Evolutionary conservation across 2,888 invertebrate genomes (phyloP).

Genomic region (Diarsia dahlii): DNA sequence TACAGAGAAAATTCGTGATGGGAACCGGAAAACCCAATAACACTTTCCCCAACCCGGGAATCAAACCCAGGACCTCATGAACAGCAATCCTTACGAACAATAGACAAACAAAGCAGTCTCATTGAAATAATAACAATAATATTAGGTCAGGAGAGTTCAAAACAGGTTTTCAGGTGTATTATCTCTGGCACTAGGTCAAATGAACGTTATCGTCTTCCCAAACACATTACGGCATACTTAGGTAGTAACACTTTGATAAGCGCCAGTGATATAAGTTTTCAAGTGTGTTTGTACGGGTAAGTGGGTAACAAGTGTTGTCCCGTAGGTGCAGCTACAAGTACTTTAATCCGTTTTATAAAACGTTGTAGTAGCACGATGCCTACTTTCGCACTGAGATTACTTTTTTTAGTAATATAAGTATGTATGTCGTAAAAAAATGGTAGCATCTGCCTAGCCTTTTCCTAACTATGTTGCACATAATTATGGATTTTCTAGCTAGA

Average conservation of each 20-base stretch:
- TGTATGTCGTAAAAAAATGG: too few species aligned
- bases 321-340: slow-evolving; percentile 2
- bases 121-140: slow-evolving; percentile 24
- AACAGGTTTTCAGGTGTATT: background rate
- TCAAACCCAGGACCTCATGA: too few species aligned
- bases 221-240: slow-evolving; percentile 19
- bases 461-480: too few species aligned
- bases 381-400: background rate
- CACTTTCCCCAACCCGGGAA: too few species aligned
- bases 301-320: slow-evolving; percentile 11
- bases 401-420: too few species aligned
- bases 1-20: too few species aligned
- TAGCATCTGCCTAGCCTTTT: too few species aligned
- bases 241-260: slow-evolving; percentile 28
- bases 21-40: too few species aligned
- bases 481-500: too few species aligned
- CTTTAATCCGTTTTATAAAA: background rate
- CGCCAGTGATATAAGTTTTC: slow-evolving; percentile 14
- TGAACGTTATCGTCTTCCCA: slow-evolving; percentile 1
- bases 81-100: too few species aligned
- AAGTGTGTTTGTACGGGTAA: slow-evolving; percentile 35
- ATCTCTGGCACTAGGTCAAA: slow-evolving; percentile 28
- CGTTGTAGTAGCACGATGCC: background rate
- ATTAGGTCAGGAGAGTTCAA: slow-evolving; percentile 5
- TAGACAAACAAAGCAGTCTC: background rate